Evolutionary conservation across 2,888 invertebrate genomes (phyloP), one percentile per base, ranked within the genome.

Genomic region (Ormyrus thymus): DNA sequence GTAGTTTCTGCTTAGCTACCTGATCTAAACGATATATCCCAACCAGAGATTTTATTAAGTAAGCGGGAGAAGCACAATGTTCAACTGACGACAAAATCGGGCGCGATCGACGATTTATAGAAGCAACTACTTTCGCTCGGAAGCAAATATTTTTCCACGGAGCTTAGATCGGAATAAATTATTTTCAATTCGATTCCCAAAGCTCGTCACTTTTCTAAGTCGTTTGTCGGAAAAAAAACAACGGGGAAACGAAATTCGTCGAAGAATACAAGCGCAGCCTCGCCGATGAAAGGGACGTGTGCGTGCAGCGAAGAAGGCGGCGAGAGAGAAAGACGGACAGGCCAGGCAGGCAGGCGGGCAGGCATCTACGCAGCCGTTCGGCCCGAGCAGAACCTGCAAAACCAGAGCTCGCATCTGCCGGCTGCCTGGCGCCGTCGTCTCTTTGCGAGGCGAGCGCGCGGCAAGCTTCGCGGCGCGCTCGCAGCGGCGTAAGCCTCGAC

Each of bases 381-480:
- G 29, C 48, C 61, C 58, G 48, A 55, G 70, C 55, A 71, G 75
- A 79, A 79, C 64, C 75, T 79, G 79, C 75, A 76, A 66, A 70
- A 75, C 74, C 58, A 73, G 79, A 64, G 64, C 29, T 46, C 71
- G 70, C 69, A 74, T 78, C 69, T 74, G 64, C 62, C 56, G 69
- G 69, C 64, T 78, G 78, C 74, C 79, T 79, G 79, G 79, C 79
- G 79, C 79, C 76, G 76, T 29, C 29, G 29, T 29, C 29, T 29
- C n/a, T 61, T 56, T 74, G 64, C 66, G n/a, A 66, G 76, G 56
- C 50, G n/a, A n/a, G 75, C 46, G 11, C 51, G 15, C 13, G 48
- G 64, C 56, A 29, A 29, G 29, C 29, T 29, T 29, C 29, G 29
- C 48, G 43, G 11, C n/a, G 66, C 13, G 56, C 50, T 9, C 15